Conservation (phyloP, 2,888 invertebrate species). For the Chloroclystis v-ata region DNA sequence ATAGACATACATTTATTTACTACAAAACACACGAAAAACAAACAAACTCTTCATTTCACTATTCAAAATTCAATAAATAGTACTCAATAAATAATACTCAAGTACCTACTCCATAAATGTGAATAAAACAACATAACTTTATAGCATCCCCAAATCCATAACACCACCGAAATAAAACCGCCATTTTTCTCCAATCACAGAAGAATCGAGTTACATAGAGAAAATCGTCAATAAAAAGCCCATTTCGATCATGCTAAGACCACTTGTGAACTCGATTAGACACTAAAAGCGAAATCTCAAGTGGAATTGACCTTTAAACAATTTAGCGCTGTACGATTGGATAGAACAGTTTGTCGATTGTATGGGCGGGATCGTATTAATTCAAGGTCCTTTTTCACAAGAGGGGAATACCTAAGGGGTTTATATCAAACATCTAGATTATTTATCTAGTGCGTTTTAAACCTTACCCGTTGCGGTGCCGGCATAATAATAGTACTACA, state of each 20-base stretch:
- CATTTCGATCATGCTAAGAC: constrained; percentile 9
- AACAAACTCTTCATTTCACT: too few relatives aligned
- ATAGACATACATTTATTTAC: too few relatives aligned
- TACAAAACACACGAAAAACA: too few relatives aligned
- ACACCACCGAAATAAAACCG: neutral
- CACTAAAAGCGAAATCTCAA: constrained; percentile 21
- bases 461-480: too few relatives aligned
- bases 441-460: too few relatives aligned
- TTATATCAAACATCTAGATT: too few relatives aligned
- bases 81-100: too few relatives aligned
- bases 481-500: too few relatives aligned
- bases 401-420: too few relatives aligned
- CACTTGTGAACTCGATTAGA: constrained; percentile 11
- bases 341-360: too few relatives aligned
- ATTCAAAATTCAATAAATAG: too few relatives aligned
- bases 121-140: neutral
- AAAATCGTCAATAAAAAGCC: constrained; percentile 9
- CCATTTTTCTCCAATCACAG: constrained; percentile 4
- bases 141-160: neutral
- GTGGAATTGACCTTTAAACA: constrained; percentile 27
- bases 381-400: neutral
- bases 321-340: constrained; percentile 17
- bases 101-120: neutral
- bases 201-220: constrained; percentile 4
- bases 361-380: neutral